Evolutionary conservation across 2,888 invertebrate species (phyloP).

Genomic region (Nineta flava): DNA sequence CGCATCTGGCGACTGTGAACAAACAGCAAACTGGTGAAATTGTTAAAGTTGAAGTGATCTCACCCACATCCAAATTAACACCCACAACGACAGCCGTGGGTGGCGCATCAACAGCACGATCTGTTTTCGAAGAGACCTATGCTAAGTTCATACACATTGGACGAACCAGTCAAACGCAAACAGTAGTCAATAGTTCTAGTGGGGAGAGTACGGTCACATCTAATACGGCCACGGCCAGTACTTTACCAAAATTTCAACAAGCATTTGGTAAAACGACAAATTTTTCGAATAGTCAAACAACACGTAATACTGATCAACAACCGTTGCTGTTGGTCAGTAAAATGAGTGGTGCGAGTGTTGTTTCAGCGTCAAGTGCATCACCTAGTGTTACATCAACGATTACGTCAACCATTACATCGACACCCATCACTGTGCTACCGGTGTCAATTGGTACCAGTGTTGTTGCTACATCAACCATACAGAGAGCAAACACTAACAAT

Average conservation of each 20-base stretch:
- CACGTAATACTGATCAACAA: conserved; percentile 6
- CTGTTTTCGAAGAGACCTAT: conserved; percentile 38
- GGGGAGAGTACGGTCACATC: conserved; percentile 20
- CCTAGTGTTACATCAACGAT: background rate
- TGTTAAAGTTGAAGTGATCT: background rate
- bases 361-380: conserved; percentile 3
- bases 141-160: conserved; percentile 35
- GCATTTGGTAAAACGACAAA: conserved; percentile 50
- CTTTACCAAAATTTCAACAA: conserved; percentile 59
- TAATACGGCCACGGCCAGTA: conserved; percentile 32
- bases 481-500: background rate
- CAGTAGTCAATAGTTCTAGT: conserved; percentile 18
- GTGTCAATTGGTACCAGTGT: background rate
- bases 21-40: conserved; percentile 18
- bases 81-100: conserved; percentile 23
- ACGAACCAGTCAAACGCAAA: conserved; percentile 8
- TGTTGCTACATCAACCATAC: background rate
- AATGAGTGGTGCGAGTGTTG: background rate
- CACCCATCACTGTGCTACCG: background rate
- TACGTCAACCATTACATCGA: background rate
- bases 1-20: conserved; percentile 32
- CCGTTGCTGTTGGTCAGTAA: background rate
- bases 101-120: conserved; percentile 21
- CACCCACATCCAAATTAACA: conserved; percentile 14
- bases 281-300: conserved; percentile 19